Base-by-base conservation (phyloP, 2,888 invertebrate genomes). In the Belgica antarctica region DNA sequence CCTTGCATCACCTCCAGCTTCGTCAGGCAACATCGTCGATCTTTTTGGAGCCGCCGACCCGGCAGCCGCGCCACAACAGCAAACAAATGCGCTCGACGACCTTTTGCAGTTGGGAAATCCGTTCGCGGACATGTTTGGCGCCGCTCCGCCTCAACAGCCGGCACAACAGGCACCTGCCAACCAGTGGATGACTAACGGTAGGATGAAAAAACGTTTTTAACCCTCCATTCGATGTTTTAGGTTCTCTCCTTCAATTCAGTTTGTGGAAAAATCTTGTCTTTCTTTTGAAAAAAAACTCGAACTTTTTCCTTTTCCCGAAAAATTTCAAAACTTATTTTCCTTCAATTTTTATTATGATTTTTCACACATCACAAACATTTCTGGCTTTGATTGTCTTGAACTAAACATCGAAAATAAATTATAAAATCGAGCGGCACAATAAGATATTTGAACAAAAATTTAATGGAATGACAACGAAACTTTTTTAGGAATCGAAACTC, bases 81-180 rank as follows among this genome's bases (percentile, higher is more conserved):
- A 77, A n/a, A 78, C 80, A 72, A 92, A 88, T 80, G 90, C 94
- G 22, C 93, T 93, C 12, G 95, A 95, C 76, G 94, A 95, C 81
- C 82, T 96, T 73, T 83, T 95, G 70, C 89, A 93, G 76, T 83
- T 95, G 73, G 90, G 91, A 57, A 96, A 96, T 83, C 96, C 96
- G 8, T 96, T 96, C 78, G 90, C 92, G 36, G 91, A 92, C 76
- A 89, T 90, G 86, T 90, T 90, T 77, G 85, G 86, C 36, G 83
- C 84, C 57, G 77, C 79, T 72, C 77, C 78, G 46, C 77, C 76
- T 61, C 77, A 78, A 68, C 76, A 75, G 73, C 75, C 76, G 74
- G 76, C 77, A 76, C 62, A 61, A 41, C 71, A 68, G 47, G 28
- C 71, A 27, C 74, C 77, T 34, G 73, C 77, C 71, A 77, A 79